A percentile compares a stretch with the other conserved stretches of the same genome.
phyloP scores from a whole-genome alignment of 2,888 invertebrate genomes.

The Ditula angustiorana region DNA sequence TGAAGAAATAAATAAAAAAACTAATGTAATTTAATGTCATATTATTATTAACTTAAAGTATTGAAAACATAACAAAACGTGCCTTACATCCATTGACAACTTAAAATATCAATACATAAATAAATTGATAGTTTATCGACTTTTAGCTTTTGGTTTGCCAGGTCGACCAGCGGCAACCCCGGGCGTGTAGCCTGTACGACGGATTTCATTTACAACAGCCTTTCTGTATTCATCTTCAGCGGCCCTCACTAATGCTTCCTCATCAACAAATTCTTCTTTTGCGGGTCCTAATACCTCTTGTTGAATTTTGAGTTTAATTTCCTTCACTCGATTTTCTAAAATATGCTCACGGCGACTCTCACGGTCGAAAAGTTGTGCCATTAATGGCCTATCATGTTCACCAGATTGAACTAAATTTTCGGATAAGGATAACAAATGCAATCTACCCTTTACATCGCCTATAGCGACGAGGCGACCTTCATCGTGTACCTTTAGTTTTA shows the following conservation, averaged over 20 bases:
- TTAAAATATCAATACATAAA: not conserved
- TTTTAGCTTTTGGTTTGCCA: conserved; percentile 6
- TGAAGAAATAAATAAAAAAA: no score
- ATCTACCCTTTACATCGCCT: conserved; percentile 88
- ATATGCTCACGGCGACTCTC: conserved; percentile 95
- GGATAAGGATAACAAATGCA: conserved; percentile 87
- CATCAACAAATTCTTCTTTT: conserved; percentile 46
- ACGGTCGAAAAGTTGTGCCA: conserved; percentile 91
- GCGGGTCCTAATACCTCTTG: conserved; percentile 61
- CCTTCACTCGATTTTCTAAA: conserved; percentile 92
- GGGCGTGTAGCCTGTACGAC: conserved; percentile 42
- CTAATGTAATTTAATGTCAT: no score
- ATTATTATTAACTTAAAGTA: no score
- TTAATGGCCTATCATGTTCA: conserved; percentile 88
- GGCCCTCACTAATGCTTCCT: conserved; percentile 48
- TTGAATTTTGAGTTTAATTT: conserved; percentile 85
- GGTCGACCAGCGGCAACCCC: conserved; percentile 14
- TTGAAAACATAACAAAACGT: no score
- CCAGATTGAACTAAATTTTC: conserved; percentile 87
- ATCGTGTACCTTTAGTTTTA: conserved; percentile 87
- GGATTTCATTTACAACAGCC: conserved; percentile 60
- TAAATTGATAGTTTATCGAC: conserved; percentile 33
- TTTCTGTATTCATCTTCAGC: conserved; percentile 77
- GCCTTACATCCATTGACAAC: no score
- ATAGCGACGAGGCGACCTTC: conserved; percentile 85